Percentiles rank a stretch among this genome's conserved stretches.
phyloP scores from a whole-genome alignment of 2,113 vertebrate genomes.

The Tonatia bakeri region DNA sequence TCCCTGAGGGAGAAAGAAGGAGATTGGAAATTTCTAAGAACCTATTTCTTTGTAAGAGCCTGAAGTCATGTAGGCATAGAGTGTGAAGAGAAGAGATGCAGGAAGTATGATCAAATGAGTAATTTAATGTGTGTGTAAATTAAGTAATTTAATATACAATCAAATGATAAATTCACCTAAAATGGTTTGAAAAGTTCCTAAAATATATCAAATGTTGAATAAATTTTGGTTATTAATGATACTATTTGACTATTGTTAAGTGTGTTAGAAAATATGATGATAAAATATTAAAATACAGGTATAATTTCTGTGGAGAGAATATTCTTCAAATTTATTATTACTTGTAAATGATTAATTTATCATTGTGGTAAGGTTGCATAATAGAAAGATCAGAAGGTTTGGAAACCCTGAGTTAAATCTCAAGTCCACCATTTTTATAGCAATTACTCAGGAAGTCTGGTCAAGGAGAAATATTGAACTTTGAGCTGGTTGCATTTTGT shows the following conservation, averaged over 20 bases:
- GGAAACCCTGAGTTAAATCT: background rate
- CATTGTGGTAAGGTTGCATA: background rate
- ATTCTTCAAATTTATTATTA: background rate
- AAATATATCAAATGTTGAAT: too few relatives aligned
- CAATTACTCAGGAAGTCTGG: too few relatives aligned
- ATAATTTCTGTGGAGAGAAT: background rate
- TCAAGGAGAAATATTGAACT: background rate
- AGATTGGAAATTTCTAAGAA: background rate
- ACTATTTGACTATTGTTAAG: background rate
- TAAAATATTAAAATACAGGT: background rate
- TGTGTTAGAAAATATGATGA: background rate
- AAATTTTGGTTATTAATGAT: background rate
- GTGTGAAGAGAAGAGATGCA: rapidly evolving
- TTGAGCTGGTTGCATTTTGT: background rate
- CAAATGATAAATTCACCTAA: background rate
- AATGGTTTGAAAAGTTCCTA: background rate
- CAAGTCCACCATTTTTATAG: background rate
- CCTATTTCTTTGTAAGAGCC: too few relatives aligned
- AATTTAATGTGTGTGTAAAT: background rate
- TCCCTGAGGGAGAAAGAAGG: background rate
- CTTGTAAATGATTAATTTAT: background rate
- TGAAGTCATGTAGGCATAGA: too few relatives aligned
- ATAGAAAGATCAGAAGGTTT: background rate
- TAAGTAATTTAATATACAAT: background rate
- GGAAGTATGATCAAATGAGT: too few relatives aligned